Evolutionary conservation across 2,113 vertebrate genomes (phyloP).

Genomic region (Thamnophis sirtalis): DNA sequence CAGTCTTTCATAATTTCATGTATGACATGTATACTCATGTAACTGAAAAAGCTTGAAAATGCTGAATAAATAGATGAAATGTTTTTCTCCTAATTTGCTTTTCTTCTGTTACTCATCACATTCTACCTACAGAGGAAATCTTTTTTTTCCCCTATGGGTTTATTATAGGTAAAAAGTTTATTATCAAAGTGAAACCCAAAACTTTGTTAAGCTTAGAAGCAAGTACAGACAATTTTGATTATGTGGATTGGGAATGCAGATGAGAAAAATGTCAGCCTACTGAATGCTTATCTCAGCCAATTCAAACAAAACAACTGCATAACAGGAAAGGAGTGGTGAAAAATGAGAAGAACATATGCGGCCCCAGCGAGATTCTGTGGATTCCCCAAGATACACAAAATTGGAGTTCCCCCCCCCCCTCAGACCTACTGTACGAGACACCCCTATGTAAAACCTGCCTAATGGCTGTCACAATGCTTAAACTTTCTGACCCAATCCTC

Average conservation of each 20-base stretch:
- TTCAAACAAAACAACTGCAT: neutral
- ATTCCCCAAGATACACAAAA: neutral
- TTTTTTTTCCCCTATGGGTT: neutral
- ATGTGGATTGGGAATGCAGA: neutral
- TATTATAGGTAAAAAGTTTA: neutral
- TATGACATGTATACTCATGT: neutral
- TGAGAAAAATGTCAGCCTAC: neutral
- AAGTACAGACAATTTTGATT: neutral
- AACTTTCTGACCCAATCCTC: neutral
- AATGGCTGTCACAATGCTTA: neutral
- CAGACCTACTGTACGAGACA: neutral
- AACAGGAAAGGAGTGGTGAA: neutral
- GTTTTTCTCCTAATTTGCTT: neutral
- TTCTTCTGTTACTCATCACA: neutral
- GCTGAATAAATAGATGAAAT: neutral
- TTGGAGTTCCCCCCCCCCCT: neutral
- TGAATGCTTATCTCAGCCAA: neutral
- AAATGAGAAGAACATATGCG: neutral
- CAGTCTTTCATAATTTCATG: neutral
- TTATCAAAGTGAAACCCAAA: neutral
- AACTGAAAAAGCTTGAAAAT: neutral
- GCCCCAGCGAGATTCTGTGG: neutral
- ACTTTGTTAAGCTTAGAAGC: neutral
- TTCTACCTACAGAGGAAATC: neutral
- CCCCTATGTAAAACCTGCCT: neutral